These are phyloP conservation scores for Leptinotarsa rubiginosa DNA, from an alignment of 2,888 invertebrate genomes.

Conservation along the genomic window DNA sequence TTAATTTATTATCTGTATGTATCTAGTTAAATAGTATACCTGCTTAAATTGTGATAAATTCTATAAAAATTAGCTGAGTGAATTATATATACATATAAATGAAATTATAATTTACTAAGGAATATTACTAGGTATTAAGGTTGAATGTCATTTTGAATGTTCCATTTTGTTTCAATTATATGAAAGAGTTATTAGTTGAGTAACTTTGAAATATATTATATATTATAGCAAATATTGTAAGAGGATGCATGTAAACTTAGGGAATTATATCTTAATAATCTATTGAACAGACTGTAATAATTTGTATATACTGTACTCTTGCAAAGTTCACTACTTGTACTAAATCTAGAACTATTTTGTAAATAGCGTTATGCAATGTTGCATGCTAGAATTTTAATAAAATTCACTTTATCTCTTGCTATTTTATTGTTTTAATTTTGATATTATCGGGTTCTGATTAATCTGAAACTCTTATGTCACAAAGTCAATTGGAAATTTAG, in stretches of 20 bases:
- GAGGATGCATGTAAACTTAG: slow-evolving; percentile 51
- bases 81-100: slow-evolving; percentile 24
- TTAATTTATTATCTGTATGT: slow-evolving; percentile 56
- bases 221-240: slow-evolving; percentile 43
- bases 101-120: slow-evolving; percentile 42
- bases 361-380: slow-evolving; percentile 62
- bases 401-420: slow-evolving; percentile 62
- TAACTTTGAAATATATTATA: slow-evolving; percentile 35
- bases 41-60: slow-evolving; percentile 64
- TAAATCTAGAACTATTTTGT: slow-evolving; percentile 60
- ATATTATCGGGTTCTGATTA: background rate
- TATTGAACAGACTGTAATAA: slow-evolving; percentile 58
- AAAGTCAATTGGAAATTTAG: background rate
- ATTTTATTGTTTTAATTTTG: slow-evolving; percentile 24
- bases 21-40: slow-evolving; percentile 59
- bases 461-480: background rate
- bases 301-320: slow-evolving; percentile 58
- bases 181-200: slow-evolving; percentile 37
- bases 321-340: slow-evolving; percentile 59
- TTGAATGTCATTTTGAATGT: slow-evolving; percentile 48
- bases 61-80: slow-evolving; percentile 44
- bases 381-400: slow-evolving; percentile 64
- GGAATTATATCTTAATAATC: slow-evolving; percentile 45
- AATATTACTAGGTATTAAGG: slow-evolving; percentile 40
- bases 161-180: slow-evolving; percentile 40